Percentiles rank a stretch among this genome's conserved stretches.
These are phyloP conservation scores for Saguinus imperator DNA, from an alignment of 2,113 vertebrate genomes.

Conservation along the genomic window DNA sequence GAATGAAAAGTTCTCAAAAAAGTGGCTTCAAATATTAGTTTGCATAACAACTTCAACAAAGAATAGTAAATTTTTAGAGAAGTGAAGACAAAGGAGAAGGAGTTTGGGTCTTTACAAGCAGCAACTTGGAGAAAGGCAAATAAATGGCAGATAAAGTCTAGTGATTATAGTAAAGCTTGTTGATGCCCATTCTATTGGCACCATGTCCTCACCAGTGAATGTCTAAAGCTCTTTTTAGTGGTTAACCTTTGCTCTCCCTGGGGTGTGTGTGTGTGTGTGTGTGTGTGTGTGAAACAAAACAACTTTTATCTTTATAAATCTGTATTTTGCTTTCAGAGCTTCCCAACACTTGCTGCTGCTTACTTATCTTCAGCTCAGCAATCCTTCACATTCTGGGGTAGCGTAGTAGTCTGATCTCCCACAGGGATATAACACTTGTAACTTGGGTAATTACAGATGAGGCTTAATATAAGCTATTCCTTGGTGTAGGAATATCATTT, in stretches of 20 bases:
- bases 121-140: neutral
- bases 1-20: neutral
- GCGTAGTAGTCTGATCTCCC: neutral
- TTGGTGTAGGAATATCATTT: neutral
- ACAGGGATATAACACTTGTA: neutral
- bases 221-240: neutral
- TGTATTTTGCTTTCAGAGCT: neutral
- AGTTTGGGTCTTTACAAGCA: neutral
- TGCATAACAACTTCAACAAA: neutral
- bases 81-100: neutral
- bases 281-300: neutral
- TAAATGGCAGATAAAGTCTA: neutral
- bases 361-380: neutral
- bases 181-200: neutral
- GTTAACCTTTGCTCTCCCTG: neutral
- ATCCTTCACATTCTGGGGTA: neutral
- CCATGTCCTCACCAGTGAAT: no score
- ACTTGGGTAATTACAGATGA: neutral
- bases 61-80: neutral
- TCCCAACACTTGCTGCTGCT: neutral
- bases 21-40: neutral
- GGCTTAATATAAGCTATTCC: neutral
- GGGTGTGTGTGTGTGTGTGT: no score
- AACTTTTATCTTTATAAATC: neutral
- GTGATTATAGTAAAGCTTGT: neutral